These are phyloP conservation scores for Eolophus roseicapilla DNA, from an alignment of 2,113 vertebrate genomes.

Conservation along the genomic window DNA sequence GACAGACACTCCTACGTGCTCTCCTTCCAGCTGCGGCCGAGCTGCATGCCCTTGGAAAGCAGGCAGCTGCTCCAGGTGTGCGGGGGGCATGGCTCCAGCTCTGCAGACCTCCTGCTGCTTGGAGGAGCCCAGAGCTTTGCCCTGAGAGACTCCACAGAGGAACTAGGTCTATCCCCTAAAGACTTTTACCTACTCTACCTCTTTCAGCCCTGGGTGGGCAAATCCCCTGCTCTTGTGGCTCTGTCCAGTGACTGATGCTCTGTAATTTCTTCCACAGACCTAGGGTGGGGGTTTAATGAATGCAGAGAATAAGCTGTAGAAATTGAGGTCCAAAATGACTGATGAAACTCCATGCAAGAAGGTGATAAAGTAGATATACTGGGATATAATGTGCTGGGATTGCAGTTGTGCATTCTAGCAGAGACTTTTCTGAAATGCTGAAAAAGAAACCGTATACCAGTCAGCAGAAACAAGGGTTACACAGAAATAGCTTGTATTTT, in stretches of 20 bases:
- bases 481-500: background rate
- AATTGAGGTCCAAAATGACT: background rate
- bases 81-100: background rate
- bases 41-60: accelerated
- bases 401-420: background rate
- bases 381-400: background rate
- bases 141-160: background rate
- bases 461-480: background rate
- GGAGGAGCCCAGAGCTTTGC: background rate
- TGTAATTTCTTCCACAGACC: background rate
- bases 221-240: background rate
- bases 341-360: background rate
- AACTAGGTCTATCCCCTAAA: background rate
- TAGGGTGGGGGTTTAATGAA: background rate
- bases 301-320: background rate
- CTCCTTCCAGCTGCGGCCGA: background rate
- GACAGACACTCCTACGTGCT: background rate
- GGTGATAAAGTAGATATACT: background rate
- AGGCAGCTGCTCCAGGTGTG: accelerated
- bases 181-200: background rate
- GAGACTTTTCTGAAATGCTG: background rate
- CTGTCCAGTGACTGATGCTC: background rate
- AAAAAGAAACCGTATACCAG: background rate
- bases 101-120: background rate
- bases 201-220: background rate